phyloP scores from a whole-genome alignment of 2,888 invertebrate genomes.

The Gryllus longicercus region DNA sequence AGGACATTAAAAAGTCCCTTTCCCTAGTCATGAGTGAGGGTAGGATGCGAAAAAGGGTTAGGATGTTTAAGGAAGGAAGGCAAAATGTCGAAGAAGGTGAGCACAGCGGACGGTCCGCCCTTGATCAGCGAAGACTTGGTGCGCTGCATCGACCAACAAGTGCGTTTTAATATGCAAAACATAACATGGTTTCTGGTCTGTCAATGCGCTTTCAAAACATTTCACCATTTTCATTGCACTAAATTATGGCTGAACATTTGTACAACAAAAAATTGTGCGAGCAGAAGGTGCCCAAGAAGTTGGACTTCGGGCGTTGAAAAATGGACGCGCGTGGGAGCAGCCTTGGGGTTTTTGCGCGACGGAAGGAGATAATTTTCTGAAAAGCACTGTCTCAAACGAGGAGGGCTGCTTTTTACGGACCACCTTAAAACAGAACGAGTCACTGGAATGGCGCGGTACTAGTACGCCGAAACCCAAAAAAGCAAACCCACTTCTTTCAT shows the following conservation, averaged over 20 bases:
- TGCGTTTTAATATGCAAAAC: neutral
- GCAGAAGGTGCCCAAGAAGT: neutral
- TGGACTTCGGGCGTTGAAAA: neutral
- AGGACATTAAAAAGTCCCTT: too few species aligned
- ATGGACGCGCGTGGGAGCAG: neutral
- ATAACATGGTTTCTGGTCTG: neutral
- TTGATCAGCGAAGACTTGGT: neutral
- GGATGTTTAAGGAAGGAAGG: neutral
- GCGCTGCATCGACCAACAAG: neutral
- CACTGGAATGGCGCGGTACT: neutral
- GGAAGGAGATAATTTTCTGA: neutral
- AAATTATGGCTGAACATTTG: neutral
- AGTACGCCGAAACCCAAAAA: neutral
- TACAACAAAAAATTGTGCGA: slow-evolving; percentile 18
- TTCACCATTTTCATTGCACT: neutral
- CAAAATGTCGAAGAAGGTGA: neutral
- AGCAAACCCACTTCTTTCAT: neutral
- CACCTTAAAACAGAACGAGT: neutral
- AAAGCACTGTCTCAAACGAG: neutral
- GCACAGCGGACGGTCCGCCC: neutral
- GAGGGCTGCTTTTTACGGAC: neutral
- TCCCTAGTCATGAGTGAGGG: too few species aligned
- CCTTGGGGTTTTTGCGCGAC: neutral
- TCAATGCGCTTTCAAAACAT: neutral
- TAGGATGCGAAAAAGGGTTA: slow-evolving; percentile 1